Conservation (phyloP, 2,888 invertebrate genomes). For the Meteorus colon region DNA sequence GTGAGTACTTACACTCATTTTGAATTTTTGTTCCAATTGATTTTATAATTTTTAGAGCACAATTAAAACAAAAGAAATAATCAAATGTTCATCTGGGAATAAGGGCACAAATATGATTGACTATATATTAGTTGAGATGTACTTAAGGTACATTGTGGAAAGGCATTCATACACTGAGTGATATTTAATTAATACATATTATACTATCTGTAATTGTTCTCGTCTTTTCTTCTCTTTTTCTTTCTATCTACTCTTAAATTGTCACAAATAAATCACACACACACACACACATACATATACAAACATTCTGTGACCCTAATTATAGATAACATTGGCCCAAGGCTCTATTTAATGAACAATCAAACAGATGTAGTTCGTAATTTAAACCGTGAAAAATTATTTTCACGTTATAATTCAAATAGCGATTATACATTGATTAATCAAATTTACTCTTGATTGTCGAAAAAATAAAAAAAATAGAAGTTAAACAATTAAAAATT, state of each 20-base stretch:
- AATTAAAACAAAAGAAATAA: background rate
- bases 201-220: background rate
- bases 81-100: background rate
- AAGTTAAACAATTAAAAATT: background rate
- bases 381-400: background rate
- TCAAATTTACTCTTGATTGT: background rate
- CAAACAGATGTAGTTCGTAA: background rate
- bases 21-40: background rate
- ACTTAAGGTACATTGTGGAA: background rate
- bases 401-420: background rate
- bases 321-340: background rate
- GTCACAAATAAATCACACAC: background rate
- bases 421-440: background rate
- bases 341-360: background rate
- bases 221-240: background rate
- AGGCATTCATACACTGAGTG: slow-evolving; percentile 4
- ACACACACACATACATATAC: background rate
- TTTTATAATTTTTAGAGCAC: background rate
- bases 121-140: background rate
- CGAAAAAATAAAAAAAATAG: background rate
- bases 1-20: background rate
- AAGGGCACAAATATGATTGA: slow-evolving; percentile 16
- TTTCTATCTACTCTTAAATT: background rate
- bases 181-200: background rate
- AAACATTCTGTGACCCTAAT: background rate